These are phyloP conservation scores for Sinocyclocheilus anophthalmus DNA, from an alignment of 2,113 vertebrate genomes.

Conservation along the genomic window DNA sequence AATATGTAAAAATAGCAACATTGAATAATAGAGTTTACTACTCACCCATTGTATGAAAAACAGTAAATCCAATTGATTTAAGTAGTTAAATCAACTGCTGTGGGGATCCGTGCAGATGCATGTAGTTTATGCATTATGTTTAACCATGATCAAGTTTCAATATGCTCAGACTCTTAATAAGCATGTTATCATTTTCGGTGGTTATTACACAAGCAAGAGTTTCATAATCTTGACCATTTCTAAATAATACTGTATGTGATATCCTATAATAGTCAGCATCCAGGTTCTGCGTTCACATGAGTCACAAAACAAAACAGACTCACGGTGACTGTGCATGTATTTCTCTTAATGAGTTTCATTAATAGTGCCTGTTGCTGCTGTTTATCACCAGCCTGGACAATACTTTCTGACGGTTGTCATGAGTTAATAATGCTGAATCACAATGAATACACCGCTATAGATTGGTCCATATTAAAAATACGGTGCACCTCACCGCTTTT, in stretches of 20 bases:
- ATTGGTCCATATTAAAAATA: background rate
- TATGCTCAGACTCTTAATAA: background rate
- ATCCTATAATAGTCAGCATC: background rate
- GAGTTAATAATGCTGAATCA: background rate
- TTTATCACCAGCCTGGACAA: background rate
- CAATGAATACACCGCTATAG: background rate
- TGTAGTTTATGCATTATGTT: background rate
- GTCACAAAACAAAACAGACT: background rate
- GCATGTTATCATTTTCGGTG: background rate
- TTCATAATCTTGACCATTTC: background rate
- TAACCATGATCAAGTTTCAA: background rate
- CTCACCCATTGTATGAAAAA: no score
- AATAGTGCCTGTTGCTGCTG: background rate
- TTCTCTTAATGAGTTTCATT: background rate
- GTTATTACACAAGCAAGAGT: background rate
- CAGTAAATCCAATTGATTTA: no score
- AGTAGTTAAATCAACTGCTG: no score
- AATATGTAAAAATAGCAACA: no score
- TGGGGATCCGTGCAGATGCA: no score
- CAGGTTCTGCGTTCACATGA: background rate
- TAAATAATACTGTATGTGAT: background rate
- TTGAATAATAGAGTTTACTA: no score
- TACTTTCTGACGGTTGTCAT: background rate
- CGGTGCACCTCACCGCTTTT: slow-evolving; percentile 80
- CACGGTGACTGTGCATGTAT: background rate